Conservation (phyloP, 2,888 invertebrate genomes). For the Biston betularia region DNA sequence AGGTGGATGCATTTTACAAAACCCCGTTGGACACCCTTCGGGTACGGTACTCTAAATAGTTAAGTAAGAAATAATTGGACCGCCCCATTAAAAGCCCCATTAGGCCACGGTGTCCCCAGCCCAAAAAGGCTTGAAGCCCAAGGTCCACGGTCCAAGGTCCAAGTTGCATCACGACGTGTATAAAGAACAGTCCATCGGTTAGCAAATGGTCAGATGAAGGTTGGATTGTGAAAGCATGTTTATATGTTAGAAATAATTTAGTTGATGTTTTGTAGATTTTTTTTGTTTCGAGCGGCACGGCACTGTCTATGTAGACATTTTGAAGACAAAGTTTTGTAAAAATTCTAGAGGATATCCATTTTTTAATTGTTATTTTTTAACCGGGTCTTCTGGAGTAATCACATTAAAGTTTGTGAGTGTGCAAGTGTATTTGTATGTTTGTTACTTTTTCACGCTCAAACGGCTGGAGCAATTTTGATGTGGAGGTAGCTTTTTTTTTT, state of each 20-base stretch:
- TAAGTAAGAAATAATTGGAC: not conserved
- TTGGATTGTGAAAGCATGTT: slow-evolving; percentile 11
- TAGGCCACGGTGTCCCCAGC: slow-evolving; percentile 4
- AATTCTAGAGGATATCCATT: no score
- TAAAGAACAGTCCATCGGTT: slow-evolving; percentile 13
- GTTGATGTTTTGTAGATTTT: slow-evolving; percentile 5
- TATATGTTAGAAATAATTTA: slow-evolving; percentile 12
- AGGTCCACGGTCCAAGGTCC: slow-evolving; percentile 10
- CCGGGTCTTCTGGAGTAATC: no score
- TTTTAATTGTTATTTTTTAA: no score
- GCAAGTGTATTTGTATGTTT: no score
- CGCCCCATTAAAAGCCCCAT: slow-evolving; percentile 7
- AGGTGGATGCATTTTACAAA: no score
- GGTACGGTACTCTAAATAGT: no score
- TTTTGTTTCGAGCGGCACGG: not conserved
- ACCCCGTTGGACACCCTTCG: no score
- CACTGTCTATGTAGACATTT: not conserved
- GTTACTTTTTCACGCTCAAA: no score
- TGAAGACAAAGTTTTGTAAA: not conserved
- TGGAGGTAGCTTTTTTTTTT: no score
- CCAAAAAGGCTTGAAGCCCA: slow-evolving; percentile 11
- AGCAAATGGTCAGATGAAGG: slow-evolving; percentile 10
- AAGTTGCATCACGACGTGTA: slow-evolving; percentile 7
- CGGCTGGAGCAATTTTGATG: no score
- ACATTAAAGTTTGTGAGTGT: no score